These are phyloP conservation scores for Azemiops feae DNA, from an alignment of 2,113 vertebrate species.

Conservation along the genomic window DNA sequence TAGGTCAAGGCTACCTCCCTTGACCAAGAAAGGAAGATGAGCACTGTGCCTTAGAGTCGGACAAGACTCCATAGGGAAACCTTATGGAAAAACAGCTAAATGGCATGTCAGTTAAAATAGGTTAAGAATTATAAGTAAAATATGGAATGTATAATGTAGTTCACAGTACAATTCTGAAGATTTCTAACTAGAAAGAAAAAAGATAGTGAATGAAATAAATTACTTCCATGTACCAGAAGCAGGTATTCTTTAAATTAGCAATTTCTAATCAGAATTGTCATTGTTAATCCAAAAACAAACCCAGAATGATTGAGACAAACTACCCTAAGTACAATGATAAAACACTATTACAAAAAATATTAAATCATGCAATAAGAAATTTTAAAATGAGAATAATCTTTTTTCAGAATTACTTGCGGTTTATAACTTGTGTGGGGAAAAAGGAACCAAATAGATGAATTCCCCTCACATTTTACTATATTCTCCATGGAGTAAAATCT, in stretches of 20 bases:
- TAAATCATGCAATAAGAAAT: neutral
- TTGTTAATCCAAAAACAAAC: neutral
- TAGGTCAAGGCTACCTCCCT: neutral
- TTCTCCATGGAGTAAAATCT: neutral
- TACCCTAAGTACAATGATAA: neutral
- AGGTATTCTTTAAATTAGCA: neutral
- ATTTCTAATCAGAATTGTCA: neutral
- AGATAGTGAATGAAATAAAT: neutral
- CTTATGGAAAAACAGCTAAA: neutral
- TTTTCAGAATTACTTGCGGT: neutral
- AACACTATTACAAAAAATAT: neutral
- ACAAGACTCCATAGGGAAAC: neutral
- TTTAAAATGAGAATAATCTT: neutral
- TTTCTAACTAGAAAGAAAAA: neutral
- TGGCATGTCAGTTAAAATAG: neutral
- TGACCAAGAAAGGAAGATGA: neutral
- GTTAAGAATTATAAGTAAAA: neutral
- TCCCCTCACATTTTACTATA: neutral
- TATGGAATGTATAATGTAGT: neutral
- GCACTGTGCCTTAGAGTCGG: neutral
- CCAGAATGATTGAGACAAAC: neutral
- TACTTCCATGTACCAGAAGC: neutral
- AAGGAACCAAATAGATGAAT: neutral
- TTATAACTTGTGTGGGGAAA: neutral
- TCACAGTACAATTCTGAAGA: neutral